Base-by-base conservation (phyloP, 2,888 invertebrate species). In the Apodemia hepburni region DNA sequence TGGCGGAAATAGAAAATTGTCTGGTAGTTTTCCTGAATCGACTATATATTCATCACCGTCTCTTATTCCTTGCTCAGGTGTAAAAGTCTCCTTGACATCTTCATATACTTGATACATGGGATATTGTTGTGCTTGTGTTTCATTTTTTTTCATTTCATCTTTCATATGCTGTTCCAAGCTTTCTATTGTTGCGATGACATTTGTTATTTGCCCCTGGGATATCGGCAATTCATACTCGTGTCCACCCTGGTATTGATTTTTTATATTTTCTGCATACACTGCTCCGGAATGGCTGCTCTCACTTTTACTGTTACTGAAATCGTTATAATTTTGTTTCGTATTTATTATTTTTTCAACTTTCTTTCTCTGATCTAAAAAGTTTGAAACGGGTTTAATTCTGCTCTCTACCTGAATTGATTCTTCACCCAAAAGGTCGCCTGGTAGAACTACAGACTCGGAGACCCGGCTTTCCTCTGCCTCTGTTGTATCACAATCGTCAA, bases 401-500 rank as follows among this genome's bases (percentile, higher is more conserved):
- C 92, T 93, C 75, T 93, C 93, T 80, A 95, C 94, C 81, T 93
- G 92, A 74, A 94, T 93, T 61, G 96, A 95, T 71, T 92, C 92
- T 75, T 92, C 88, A 62, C 81, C 81, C 18, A 75, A 76, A 62
- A 87, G 78, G 68, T 88, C 84, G 61, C 80, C 79, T 15, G 87
- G 84, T 4, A 85, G 82, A 1, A 82, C 76, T 3, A 88, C 73
- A 6, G 80, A 81, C 69, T 93, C 87, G 5, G 88, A 84, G 69
- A 89, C 81, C 15, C 85, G 88, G 71, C 91, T 92, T 61, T 93
- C 92, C 74, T 93, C 93, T 27, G 92, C 93, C 58, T 92, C 92
- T 1, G 83, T 79, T 64, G 80, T 82, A 69, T 97, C 96, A 76
- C 97, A 98, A 58, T 93, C 92, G 81, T 98, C 98, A 69, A 96